Percentiles rank a stretch among this genome's conserved stretches.
Evolutionary conservation across 1,140 invertebrate species (phyloP).

Genomic region (Stegodyphus mimosarum): DNA sequence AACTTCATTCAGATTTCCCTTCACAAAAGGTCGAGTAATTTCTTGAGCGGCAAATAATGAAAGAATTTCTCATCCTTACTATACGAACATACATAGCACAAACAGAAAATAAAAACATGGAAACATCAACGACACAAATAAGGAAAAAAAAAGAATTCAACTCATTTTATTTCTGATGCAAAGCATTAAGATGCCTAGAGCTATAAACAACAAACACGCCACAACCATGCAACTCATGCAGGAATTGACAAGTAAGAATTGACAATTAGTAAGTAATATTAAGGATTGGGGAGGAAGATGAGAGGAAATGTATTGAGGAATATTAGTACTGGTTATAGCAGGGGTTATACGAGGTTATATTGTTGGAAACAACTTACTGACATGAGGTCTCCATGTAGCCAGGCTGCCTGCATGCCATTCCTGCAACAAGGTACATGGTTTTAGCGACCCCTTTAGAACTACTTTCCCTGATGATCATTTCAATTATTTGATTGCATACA

Average conservation of each 20-base stretch:
- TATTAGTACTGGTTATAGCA: background rate
- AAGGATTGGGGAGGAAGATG: constrained; percentile 27
- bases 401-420: constrained; percentile 61
- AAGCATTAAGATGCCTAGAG: background rate
- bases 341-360: constrained; percentile 13
- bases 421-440: constrained; percentile 61
- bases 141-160: constrained; percentile 62
- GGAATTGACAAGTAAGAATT: constrained; percentile 40
- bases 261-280: constrained; percentile 31
- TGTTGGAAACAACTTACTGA: constrained; percentile 50
- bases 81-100: too few species aligned
- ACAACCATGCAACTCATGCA: constrained; percentile 61
- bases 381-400: constrained; percentile 61
- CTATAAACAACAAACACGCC: constrained; percentile 1
- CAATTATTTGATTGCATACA: too few species aligned
- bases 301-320: background rate
- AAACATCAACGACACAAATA: constrained; percentile 37
- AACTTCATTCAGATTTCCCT: too few species aligned
- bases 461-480: too few species aligned
- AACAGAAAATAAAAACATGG: too few species aligned
- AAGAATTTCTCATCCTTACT: too few species aligned
- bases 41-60: too few species aligned
- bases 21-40: too few species aligned
- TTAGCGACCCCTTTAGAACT: constrained; percentile 32
- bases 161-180: constrained; percentile 62